These are phyloP conservation scores for Rhyacichthys aspro DNA, from an alignment of 2,797 vertebrate species.

Conservation along the genomic window DNA sequence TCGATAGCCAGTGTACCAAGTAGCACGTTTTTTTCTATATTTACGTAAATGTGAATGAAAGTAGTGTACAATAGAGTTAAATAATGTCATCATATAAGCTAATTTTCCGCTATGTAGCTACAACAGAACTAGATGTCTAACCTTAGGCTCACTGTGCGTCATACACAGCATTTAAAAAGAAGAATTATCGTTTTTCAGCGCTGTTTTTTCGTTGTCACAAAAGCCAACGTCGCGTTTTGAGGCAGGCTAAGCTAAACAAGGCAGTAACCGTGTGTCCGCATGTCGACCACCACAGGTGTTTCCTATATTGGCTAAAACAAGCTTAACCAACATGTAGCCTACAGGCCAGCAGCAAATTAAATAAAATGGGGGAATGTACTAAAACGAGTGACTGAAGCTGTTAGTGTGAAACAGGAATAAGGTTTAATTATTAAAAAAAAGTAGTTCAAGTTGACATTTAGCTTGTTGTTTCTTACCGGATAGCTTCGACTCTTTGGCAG, in stretches of 20 bases:
- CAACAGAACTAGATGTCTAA: neutral
- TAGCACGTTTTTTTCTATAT: too few relatives aligned
- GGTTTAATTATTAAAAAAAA: too few relatives aligned
- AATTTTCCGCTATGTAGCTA: neutral
- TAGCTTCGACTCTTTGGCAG: constrained; percentile 80
- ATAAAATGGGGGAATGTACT: neutral
- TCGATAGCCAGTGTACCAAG: neutral
- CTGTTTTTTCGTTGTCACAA: neutral
- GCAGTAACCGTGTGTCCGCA: constrained; percentile 3
- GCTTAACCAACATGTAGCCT: constrained; percentile 7
- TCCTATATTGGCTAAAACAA: constrained; percentile 5
- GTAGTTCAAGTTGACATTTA: neutral
- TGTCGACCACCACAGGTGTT: constrained; percentile 53
- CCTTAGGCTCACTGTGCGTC: neutral
- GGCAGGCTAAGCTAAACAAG: constrained; percentile 5
- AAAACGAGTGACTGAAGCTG: neutral
- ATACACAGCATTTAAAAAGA: neutral
- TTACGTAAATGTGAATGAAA: too few relatives aligned
- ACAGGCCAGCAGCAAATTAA: neutral
- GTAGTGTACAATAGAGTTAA: neutral
- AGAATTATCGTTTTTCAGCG: neutral
- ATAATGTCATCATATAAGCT: neutral
- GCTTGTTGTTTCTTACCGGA: constrained; percentile 74
- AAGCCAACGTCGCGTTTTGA: neutral
- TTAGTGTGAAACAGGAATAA: too few relatives aligned